These are phyloP conservation scores for Peromyscus melanophrys DNA, from an alignment of 2,797 vertebrate genomes.

Conservation along the genomic window DNA sequence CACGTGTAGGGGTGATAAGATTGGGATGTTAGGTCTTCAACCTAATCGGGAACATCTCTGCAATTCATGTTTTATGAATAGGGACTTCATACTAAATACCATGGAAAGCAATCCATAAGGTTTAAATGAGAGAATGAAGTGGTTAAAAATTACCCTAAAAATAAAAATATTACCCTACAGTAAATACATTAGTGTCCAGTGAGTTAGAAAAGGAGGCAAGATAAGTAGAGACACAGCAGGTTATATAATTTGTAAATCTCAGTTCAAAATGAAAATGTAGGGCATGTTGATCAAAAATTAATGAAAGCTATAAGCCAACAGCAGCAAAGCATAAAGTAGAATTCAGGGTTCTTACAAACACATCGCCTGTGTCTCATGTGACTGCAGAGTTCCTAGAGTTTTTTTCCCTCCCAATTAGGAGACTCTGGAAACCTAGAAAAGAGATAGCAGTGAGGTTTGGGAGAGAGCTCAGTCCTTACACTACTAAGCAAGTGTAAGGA, in stretches of 20 bases:
- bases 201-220: not conserved
- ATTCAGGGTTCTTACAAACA: not conserved
- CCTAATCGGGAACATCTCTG: not conserved
- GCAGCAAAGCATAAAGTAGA: not conserved
- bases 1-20: not conserved
- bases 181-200: not conserved
- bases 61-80: not conserved
- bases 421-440: constrained; percentile 13
- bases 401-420: not conserved
- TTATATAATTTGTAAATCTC: not conserved
- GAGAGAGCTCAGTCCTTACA: not conserved
- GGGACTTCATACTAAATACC: not conserved
- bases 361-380: not conserved
- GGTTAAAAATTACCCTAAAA: not conserved
- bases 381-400: not conserved
- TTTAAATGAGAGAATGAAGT: not conserved
- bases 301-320: not conserved
- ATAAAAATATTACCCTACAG: not conserved
- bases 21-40: not conserved
- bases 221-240: not conserved
- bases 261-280: not conserved
- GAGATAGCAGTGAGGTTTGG: not conserved
- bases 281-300: not conserved
- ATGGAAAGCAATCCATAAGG: not conserved
- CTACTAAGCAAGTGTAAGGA: not conserved